Percentiles rank a stretch among this genome's conserved stretches.
Evolutionary conservation across 2,888 invertebrate genomes (phyloP).

Genomic region (Eretmocerus hayati): DNA sequence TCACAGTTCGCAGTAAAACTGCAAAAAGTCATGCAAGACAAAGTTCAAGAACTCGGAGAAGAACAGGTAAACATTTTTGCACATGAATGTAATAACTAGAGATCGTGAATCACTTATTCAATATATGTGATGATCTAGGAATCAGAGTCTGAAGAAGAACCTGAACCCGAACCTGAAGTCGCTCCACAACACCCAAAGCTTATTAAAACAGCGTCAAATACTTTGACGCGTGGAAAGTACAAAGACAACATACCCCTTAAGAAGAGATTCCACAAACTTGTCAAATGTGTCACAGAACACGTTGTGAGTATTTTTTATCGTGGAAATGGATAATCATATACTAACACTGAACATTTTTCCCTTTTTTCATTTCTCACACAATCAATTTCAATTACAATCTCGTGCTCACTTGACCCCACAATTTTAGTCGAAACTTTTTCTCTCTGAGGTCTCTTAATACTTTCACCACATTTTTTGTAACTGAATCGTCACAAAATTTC

Average conservation of each 20-base stretch:
- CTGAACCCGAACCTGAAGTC: constrained; percentile 39
- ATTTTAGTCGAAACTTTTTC: neutral
- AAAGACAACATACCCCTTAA: constrained; percentile 60
- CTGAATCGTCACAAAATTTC: neutral
- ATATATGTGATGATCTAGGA: constrained; percentile 50
- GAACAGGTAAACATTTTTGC: constrained; percentile 24
- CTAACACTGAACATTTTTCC: neutral
- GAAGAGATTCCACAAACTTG: constrained; percentile 73
- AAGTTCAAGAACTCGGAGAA: constrained; percentile 67
- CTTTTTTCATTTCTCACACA: neutral
- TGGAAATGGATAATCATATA: neutral
- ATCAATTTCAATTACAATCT: neutral
- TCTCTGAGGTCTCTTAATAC: too few relatives aligned
- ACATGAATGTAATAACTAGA: neutral
- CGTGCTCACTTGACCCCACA: neutral
- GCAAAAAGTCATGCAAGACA: constrained; percentile 75
- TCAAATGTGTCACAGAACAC: constrained; percentile 66
- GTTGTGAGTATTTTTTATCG: constrained; percentile 47
- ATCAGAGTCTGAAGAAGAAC: constrained; percentile 43
- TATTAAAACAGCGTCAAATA: constrained; percentile 42
- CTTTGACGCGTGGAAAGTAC: constrained; percentile 47
- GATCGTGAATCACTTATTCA: constrained; percentile 33
- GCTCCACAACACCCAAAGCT: constrained; percentile 41
- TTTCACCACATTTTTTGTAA: too few relatives aligned
- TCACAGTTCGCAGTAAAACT: constrained; percentile 71